A percentile compares a stretch with the other conserved stretches of the same genome.
Conservation (phyloP, 2,113 vertebrate genomes). For the Pyrgilauda ruficollis region DNA sequence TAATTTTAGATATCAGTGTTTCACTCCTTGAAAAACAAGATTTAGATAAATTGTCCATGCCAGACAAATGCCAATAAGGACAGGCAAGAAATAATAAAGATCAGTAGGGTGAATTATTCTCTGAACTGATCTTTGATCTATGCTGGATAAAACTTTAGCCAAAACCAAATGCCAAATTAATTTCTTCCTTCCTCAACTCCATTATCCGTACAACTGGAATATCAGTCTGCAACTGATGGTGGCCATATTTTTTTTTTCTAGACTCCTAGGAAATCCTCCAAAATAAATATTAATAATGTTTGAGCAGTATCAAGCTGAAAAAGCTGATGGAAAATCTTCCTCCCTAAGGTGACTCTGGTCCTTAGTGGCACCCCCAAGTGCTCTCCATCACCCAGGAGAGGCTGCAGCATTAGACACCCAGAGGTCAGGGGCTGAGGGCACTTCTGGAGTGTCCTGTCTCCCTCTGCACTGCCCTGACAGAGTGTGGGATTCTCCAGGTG, state of each 20-base stretch:
- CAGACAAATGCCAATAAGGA: neutral
- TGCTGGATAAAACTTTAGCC: neutral
- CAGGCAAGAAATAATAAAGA: neutral
- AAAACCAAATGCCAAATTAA: neutral
- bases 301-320: neutral
- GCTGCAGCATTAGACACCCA: neutral
- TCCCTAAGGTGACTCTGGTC: neutral
- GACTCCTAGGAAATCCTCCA: neutral
- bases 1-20: neutral
- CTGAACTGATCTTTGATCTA: neutral
- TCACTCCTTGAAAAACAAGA: neutral
- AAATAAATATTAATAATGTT: neutral
- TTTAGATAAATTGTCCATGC: neutral
- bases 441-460: neutral
- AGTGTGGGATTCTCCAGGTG: neutral
- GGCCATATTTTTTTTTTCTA: neutral
- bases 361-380: neutral
- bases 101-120: neutral
- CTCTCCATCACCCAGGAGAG: neutral
- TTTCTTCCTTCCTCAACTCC: neutral
- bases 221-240: neutral
- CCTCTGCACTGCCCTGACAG: neutral
- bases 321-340: neutral
- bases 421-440: neutral
- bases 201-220: neutral